Evolutionary conservation across 2,797 vertebrate genomes (phyloP).

Genomic region (Gymnoscopelus microlampas): DNA sequence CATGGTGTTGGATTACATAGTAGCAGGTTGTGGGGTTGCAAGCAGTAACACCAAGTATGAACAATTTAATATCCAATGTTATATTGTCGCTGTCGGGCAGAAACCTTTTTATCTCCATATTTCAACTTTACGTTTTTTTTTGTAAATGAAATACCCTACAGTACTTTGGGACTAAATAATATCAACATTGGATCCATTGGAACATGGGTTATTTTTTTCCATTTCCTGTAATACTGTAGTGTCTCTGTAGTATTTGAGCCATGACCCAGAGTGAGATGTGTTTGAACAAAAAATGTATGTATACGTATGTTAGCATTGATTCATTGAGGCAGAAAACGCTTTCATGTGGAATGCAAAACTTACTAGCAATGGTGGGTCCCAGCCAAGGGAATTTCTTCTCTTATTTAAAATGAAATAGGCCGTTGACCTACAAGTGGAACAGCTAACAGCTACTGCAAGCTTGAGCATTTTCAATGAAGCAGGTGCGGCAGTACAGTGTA

Average conservation of each 20-base stretch:
- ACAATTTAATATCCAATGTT: not conserved
- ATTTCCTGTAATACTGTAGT: not conserved
- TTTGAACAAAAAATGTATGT: slow-evolving; percentile 18
- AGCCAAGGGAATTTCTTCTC: slow-evolving; percentile 60
- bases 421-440: slow-evolving; percentile 73
- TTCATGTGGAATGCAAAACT: slow-evolving; percentile 33
- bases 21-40: not conserved
- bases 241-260: not conserved
- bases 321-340: slow-evolving; percentile 36
- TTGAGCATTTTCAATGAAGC: slow-evolving; percentile 29
- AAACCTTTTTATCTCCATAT: no score
- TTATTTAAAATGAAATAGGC: slow-evolving; percentile 71
- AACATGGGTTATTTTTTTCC: no score
- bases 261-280: not conserved
- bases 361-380: slow-evolving; percentile 41
- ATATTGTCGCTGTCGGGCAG: no score
- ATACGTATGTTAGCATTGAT: slow-evolving; percentile 34
- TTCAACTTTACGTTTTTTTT: no score
- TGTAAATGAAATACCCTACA: no score
- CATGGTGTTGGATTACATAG: slow-evolving; percentile 6
- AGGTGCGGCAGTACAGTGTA: slow-evolving; percentile 28
- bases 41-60: slow-evolving; percentile 9
- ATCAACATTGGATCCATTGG: no score
- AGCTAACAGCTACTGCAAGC: slow-evolving; percentile 39
- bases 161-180: no score